Conservation (phyloP, 1,140 invertebrate species). For the Orius insidiosus region DNA sequence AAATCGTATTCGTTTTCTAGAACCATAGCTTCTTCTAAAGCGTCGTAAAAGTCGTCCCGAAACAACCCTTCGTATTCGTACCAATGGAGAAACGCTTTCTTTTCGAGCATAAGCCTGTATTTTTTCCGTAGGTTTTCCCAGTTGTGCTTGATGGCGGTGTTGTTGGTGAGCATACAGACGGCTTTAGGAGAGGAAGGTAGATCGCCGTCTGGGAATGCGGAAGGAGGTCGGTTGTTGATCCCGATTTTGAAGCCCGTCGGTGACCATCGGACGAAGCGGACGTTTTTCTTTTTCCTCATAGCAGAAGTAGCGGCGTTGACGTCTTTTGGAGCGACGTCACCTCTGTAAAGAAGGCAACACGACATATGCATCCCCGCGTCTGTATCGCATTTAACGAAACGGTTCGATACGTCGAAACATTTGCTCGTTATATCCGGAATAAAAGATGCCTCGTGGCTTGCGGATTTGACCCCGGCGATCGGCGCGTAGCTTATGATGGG, state of each 20-base stretch:
- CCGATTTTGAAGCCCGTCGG: conserved; percentile 29
- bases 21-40: conserved; percentile 67
- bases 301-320: conserved; percentile 33
- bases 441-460: conserved; percentile 39
- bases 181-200: conserved; percentile 24
- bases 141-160: conserved; percentile 63
- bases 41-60: conserved; percentile 70
- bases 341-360: conserved; percentile 36
- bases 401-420: conserved; percentile 31
- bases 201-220: conserved; percentile 19
- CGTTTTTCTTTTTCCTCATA: conserved; percentile 34
- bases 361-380: conserved; percentile 35
- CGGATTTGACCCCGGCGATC: conserved; percentile 39
- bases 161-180: conserved; percentile 70
- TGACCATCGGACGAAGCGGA: conserved; percentile 39
- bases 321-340: conserved; percentile 40
- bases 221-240: conserved; percentile 19
- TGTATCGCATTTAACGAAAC: conserved; percentile 39
- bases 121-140: conserved; percentile 65
- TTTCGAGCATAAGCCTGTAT: conserved; percentile 69
- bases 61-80: conserved; percentile 76
- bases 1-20: conserved; percentile 65
- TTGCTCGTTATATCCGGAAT: conserved; percentile 31
- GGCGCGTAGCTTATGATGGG: conserved; percentile 46
- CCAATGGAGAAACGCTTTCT: conserved; percentile 73